phyloP scores from a whole-genome alignment of 2,113 vertebrate genomes.

The Podarcis cretensis region DNA sequence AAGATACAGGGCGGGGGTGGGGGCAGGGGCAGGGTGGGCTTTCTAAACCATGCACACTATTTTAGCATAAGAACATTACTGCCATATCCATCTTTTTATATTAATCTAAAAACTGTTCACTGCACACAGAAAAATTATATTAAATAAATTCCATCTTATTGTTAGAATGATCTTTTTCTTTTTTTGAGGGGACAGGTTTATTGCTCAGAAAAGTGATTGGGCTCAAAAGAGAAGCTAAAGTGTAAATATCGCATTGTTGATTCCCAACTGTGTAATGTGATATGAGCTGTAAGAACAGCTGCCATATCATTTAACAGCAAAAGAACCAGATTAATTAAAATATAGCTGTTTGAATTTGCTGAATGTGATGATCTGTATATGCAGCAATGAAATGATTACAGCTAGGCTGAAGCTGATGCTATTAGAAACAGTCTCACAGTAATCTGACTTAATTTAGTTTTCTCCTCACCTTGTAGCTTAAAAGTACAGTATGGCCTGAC shows the following conservation, averaged over 20 bases:
- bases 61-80: background rate
- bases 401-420: background rate
- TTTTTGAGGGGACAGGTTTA: background rate
- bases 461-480: too few species aligned
- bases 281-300: constrained; percentile 23
- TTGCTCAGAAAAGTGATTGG: background rate
- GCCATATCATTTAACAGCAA: constrained; percentile 4
- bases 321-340: constrained; percentile 14
- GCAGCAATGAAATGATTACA: background rate
- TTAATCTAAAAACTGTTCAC: background rate
- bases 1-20: background rate
- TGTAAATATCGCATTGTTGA: background rate
- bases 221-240: background rate
- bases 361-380: background rate
- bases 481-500: too few species aligned
- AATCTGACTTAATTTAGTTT: background rate
- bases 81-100: rapidly evolving
- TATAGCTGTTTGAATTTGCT: background rate
- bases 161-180: background rate
- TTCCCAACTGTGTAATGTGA: background rate
- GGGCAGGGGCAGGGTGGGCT: background rate
- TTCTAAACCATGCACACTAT: background rate
- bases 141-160: background rate
- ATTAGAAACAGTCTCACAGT: background rate
- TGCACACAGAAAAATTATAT: background rate